Percentiles rank a stretch among this genome's conserved stretches.
Conservation (phyloP, 2,888 invertebrate genomes). For the Drosophila anomalata region DNA sequence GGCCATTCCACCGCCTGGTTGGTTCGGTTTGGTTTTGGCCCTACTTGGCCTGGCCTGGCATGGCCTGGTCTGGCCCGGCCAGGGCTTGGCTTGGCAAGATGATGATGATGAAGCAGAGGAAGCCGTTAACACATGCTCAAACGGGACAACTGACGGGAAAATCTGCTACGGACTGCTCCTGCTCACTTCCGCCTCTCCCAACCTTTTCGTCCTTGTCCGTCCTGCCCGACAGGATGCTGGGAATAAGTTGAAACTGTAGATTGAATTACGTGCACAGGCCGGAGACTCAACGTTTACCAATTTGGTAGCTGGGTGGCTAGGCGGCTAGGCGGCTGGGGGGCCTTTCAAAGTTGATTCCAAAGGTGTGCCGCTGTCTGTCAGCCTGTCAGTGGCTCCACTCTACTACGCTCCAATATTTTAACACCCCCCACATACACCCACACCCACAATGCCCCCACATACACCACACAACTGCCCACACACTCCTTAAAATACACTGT, state of each 20-base stretch:
- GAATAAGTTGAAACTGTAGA: slow-evolving; percentile 66
- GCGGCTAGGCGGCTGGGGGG: slow-evolving; percentile 10
- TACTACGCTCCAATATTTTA: slow-evolving; percentile 3
- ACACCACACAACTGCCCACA: slow-evolving; percentile 22
- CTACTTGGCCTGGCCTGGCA: slow-evolving; percentile 24
- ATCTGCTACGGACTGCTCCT: slow-evolving; percentile 37
- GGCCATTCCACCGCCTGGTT: slow-evolving; percentile 18
- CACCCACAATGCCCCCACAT: not conserved
- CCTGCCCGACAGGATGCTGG: slow-evolving; percentile 17
- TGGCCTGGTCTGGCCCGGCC: too few species aligned
- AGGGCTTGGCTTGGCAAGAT: slow-evolving; percentile 46
- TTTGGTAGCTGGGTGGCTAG: slow-evolving; percentile 28
- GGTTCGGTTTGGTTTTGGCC: not conserved
- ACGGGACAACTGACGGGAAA: slow-evolving; percentile 47
- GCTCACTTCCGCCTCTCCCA: slow-evolving; percentile 33
- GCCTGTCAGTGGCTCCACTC: slow-evolving; percentile 54
- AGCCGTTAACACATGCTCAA: slow-evolving; percentile 69
- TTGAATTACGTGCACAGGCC: slow-evolving; percentile 65
- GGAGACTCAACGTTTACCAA: slow-evolving; percentile 40
- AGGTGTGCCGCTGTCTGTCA: slow-evolving; percentile 73
- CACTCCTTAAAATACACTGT: not conserved
- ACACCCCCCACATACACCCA: slow-evolving; percentile 7
- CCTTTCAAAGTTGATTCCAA: slow-evolving; percentile 59
- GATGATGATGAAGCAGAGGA: slow-evolving; percentile 42
- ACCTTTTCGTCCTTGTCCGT: not conserved